Evolutionary conservation across 2,888 invertebrate genomes (phyloP).

Genomic region (Poecilus cupreus): DNA sequence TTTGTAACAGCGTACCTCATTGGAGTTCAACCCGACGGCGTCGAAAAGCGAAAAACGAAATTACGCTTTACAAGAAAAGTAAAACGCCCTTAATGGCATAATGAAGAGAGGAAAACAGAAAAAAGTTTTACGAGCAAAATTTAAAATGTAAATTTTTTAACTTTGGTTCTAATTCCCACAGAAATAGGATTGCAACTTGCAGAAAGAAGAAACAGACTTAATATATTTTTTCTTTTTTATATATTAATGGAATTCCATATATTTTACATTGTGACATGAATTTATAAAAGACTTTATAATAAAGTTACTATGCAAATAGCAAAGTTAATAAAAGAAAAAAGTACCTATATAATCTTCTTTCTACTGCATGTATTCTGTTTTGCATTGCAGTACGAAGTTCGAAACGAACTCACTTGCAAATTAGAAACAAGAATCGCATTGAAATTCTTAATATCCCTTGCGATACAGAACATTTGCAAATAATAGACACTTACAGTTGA

Average conservation of each 20-base stretch:
- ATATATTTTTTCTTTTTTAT: constrained; percentile 1
- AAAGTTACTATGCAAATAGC: constrained; percentile 1
- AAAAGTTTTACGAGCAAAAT: constrained; percentile 39
- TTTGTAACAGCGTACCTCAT: neutral
- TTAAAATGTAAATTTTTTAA: constrained; percentile 49
- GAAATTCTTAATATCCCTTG: constrained; percentile 10
- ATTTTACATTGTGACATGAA: constrained; percentile 7
- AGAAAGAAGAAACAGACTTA: neutral
- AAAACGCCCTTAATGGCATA: constrained; percentile 48
- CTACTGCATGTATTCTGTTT: neutral
- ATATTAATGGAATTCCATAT: neutral
- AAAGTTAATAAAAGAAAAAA: constrained; percentile 4
- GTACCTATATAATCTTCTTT: constrained; percentile 14
- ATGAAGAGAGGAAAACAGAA: constrained; percentile 50
- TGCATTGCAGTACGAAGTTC: neutral
- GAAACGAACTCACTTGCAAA: neutral
- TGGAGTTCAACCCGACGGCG: neutral
- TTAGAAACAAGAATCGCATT: constrained; percentile 5
- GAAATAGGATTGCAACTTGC: neutral
- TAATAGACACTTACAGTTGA: neutral
- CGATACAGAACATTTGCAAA: neutral
- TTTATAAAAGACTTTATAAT: neutral
- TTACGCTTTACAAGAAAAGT: constrained; percentile 50
- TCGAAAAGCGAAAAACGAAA: constrained; percentile 50
- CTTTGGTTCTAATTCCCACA: constrained; percentile 22